Evolutionary conservation across 2,797 vertebrate species (phyloP).

Genomic region (Acrossocheilus fasciatus): DNA sequence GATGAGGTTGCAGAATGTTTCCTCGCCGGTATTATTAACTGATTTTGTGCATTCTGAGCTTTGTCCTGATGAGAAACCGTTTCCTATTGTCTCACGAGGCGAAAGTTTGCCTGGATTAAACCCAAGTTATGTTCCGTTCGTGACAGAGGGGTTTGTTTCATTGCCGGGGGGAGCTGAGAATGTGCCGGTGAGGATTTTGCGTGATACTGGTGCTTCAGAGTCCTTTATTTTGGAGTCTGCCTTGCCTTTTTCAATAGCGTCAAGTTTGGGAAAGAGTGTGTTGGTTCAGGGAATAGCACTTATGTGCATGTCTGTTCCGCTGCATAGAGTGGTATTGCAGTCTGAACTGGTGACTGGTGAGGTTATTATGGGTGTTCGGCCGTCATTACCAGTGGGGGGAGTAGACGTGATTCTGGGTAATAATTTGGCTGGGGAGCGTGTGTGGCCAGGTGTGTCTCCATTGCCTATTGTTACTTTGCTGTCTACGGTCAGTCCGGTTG

Average conservation of each 20-base stretch:
- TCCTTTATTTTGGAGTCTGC: neutral
- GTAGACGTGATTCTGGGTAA: neutral
- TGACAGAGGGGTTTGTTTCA: neutral
- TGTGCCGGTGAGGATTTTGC: neutral
- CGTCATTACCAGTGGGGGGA: neutral
- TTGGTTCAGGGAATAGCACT: conserved; percentile 3
- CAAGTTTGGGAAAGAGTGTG: neutral
- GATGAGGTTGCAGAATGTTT: neutral
- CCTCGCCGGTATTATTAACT: neutral
- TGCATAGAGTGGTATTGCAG: neutral
- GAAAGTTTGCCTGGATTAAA: neutral
- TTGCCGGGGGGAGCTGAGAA: neutral
- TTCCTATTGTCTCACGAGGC: neutral
- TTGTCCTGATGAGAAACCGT: neutral
- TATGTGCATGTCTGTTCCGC: neutral
- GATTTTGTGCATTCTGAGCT: neutral
- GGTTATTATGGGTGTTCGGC: neutral
- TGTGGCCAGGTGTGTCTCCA: neutral
- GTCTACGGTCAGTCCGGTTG: neutral
- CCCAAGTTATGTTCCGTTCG: neutral
- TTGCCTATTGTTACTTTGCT: neutral
- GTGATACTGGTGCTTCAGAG: neutral
- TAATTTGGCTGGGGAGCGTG: neutral
- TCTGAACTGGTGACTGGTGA: neutral
- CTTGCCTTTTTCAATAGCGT: neutral